Conservation (phyloP, 2,113 vertebrate genomes). For the Hylia prasina region DNA sequence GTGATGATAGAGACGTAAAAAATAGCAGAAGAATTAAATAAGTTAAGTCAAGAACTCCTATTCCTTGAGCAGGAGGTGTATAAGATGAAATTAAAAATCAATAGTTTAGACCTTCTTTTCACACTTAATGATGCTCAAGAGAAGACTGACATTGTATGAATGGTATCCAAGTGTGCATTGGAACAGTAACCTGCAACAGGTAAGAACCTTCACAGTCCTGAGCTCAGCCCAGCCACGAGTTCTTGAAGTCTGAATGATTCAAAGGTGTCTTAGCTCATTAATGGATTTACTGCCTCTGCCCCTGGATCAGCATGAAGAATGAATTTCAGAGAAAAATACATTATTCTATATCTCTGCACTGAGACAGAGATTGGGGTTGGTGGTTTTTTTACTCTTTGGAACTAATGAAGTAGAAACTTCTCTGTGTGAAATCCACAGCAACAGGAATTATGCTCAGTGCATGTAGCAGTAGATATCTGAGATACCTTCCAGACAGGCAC, state of each 20-base stretch:
- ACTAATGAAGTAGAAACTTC: neutral
- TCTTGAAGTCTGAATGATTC: neutral
- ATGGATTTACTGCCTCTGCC: neutral
- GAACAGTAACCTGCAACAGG: neutral
- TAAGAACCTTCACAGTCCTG: neutral
- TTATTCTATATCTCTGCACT: neutral
- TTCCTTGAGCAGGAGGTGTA: neutral
- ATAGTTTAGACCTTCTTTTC: neutral
- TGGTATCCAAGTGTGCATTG: neutral
- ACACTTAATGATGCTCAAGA: neutral
- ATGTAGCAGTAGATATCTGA: neutral
- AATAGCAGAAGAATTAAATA: neutral
- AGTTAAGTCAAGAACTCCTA: neutral
- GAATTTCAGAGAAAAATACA: neutral
- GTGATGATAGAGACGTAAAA: neutral
- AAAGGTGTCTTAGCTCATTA: neutral
- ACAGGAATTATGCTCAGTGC: neutral
- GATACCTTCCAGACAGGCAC: neutral
- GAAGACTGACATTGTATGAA: neutral
- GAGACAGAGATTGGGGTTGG: neutral
- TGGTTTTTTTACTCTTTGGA: neutral
- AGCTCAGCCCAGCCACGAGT: neutral
- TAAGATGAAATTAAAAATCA: neutral
- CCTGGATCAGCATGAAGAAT: neutral
- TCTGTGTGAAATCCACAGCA: neutral